Percentiles rank a stretch among this genome's conserved stretches.
phyloP scores from a whole-genome alignment of 2,113 vertebrate genomes.

The Gulo gulo region DNA sequence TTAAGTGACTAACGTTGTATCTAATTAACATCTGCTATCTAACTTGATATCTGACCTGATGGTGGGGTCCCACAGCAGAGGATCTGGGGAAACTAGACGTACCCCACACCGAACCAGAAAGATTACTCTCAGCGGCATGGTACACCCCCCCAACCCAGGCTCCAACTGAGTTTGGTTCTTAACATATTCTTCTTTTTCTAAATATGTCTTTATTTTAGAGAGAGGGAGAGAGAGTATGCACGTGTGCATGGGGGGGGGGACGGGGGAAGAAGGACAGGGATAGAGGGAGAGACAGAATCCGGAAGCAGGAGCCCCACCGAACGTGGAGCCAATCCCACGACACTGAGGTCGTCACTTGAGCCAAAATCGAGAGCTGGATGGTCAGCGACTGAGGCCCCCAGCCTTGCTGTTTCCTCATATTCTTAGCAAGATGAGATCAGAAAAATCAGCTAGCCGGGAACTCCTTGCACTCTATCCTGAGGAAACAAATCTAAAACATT shows the following conservation, averaged over 20 bases:
- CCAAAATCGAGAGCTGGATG: not conserved
- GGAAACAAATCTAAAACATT: not conserved
- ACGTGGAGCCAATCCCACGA: not conserved
- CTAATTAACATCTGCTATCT: not conserved
- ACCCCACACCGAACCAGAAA: not conserved
- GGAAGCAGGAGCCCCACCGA: not conserved
- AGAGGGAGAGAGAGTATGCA: not conserved
- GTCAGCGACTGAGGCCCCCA: not conserved
- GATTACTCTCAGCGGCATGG: too few species aligned
- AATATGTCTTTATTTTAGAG: too few species aligned
- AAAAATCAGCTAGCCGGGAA: not conserved
- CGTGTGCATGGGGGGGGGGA: not conserved
- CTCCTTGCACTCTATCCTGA: not conserved
- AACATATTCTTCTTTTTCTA: not conserved
- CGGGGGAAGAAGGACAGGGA: not conserved
- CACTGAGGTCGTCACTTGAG: not conserved
- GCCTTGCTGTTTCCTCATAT: not conserved
- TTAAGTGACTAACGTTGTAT: not conserved
- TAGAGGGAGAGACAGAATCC: not conserved
- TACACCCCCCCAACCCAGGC: not conserved
- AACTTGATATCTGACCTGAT: too few species aligned
- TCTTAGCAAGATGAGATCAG: not conserved
- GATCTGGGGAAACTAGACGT: not conserved
- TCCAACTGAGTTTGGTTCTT: not conserved
- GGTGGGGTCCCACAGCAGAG: not conserved